A percentile compares a stretch with the other conserved stretches of the same genome.
Evolutionary conservation across 2,888 invertebrate species (phyloP).

Genomic region (Metacarcinus magister): DNA sequence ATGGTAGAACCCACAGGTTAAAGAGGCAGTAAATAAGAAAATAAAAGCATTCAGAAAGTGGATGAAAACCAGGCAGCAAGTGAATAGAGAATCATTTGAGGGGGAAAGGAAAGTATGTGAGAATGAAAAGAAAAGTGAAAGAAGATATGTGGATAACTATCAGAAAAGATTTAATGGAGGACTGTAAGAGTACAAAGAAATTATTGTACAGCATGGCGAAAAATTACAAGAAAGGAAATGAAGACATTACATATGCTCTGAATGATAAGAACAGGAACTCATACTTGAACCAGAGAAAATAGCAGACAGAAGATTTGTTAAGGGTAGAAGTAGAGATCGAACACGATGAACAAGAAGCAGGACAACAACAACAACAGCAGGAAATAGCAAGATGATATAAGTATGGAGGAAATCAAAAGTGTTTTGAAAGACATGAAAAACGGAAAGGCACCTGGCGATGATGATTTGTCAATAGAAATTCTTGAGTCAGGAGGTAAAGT

Average conservation of each 20-base stretch:
- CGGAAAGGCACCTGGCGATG: background rate
- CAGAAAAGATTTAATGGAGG: no score
- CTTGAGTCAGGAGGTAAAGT: background rate
- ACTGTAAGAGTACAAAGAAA: no score
- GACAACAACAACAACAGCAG: background rate
- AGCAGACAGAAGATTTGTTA: no score
- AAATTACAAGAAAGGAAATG: no score
- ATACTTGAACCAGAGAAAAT: no score
- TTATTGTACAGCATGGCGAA: no score
- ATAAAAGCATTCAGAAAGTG: background rate
- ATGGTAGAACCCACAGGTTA: constrained; percentile 37
- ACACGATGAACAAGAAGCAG: background rate
- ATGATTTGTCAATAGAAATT: background rate
- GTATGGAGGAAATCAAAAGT: background rate
- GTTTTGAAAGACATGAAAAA: background rate
- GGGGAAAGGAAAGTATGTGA: background rate
- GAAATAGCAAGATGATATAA: background rate
- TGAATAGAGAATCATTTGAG: background rate
- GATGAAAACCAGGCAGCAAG: background rate
- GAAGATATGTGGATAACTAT: background rate
- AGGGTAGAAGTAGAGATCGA: background rate
- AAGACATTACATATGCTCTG: no score
- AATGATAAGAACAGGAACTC: no score
- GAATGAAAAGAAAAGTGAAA: background rate
- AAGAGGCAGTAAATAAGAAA: constrained; percentile 58